A percentile compares a stretch with the other conserved stretches of the same genome.
Evolutionary conservation across 2,113 vertebrate species (phyloP).

Genomic region (Seriola dumerili): DNA sequence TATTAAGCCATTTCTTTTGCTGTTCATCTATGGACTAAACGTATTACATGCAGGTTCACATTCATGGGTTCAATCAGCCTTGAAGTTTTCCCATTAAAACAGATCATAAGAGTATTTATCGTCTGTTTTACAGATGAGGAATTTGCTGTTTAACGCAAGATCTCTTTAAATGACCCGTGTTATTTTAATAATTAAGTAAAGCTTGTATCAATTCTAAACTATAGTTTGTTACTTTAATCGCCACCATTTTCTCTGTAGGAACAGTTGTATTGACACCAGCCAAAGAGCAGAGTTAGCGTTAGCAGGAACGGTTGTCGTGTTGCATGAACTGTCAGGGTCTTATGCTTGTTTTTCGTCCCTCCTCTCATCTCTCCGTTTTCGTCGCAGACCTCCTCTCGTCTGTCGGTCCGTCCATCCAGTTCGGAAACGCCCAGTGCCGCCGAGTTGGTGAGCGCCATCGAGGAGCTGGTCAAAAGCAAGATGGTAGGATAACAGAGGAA

Average conservation of each 20-base stretch:
- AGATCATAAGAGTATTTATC: neutral
- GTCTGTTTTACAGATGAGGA: neutral
- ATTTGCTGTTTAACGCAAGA: neutral
- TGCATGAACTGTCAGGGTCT: neutral
- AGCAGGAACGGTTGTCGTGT: neutral
- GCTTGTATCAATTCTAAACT: neutral
- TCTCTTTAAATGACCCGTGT: neutral
- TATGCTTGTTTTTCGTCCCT: neutral
- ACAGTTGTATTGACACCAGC: neutral
- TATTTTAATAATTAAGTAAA: neutral
- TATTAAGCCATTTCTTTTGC: neutral
- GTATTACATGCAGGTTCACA: neutral
- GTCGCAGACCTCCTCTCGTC: constrained; percentile 91
- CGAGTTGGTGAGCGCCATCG: constrained; percentile 97
- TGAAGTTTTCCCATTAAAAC: neutral
- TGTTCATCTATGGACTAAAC: neutral
- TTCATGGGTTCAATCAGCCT: neutral
- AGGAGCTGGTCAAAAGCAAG: constrained; percentile 99
- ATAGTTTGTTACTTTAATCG: neutral
- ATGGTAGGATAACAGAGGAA: constrained; percentile 89
- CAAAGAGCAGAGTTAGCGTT: neutral
- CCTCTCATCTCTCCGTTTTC: constrained; percentile 49
- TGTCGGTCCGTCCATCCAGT: constrained; percentile 95
- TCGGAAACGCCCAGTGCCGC: constrained; percentile 98
- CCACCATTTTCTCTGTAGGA: neutral